A percentile compares a stretch with the other conserved stretches of the same genome.
Evolutionary conservation across 2,113 vertebrate genomes (phyloP).

Genomic region (Pseudonaja textilis): DNA sequence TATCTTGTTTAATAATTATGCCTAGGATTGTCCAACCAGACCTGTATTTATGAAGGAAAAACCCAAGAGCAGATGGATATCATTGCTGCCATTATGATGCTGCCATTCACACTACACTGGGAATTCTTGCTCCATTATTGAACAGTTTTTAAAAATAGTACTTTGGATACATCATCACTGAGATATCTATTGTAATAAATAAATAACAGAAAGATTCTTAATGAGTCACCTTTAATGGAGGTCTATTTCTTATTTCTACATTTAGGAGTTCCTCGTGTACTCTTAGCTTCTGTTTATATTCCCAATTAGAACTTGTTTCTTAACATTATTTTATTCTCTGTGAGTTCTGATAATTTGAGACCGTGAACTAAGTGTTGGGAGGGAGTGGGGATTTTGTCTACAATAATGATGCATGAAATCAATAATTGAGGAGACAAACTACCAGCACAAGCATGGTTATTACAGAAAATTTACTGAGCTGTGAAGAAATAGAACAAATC

Average conservation of each 20-base stretch:
- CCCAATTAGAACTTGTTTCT: constrained; percentile 7
- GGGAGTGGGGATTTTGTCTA: not conserved
- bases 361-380: not conserved
- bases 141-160: not conserved
- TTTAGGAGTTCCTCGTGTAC: not conserved
- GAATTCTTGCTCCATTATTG: not conserved
- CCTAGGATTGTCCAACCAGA: not conserved
- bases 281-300: not conserved
- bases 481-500: constrained; percentile 15
- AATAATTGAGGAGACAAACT: constrained; percentile 10
- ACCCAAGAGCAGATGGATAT: not conserved
- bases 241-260: not conserved
- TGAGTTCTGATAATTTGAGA: constrained; percentile 1
- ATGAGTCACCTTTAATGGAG: not conserved
- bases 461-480: constrained; percentile 13
- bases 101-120: not conserved
- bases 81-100: not conserved
- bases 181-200: not conserved
- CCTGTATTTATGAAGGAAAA: not conserved
- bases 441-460: constrained; percentile 15
- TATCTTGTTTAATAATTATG: not conserved
- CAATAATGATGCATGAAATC: constrained; percentile 11
- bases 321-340: constrained; percentile 15
- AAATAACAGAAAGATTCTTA: not conserved
- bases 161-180: not conserved